Base-by-base conservation (phyloP, 2,113 vertebrate genomes). In the Apteryx mantelli region DNA sequence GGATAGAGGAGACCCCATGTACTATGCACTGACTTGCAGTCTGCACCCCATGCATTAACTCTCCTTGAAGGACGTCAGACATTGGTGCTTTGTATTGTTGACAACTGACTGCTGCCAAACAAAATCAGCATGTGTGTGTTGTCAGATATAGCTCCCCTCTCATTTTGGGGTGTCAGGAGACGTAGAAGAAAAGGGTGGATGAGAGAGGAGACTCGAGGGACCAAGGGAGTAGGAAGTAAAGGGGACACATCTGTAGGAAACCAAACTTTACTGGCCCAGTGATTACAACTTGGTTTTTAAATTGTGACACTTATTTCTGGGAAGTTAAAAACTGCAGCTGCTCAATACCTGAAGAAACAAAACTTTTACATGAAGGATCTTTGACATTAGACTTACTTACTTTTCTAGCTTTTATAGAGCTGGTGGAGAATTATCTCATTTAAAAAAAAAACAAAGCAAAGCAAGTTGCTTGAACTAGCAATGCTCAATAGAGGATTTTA, bases 181-280 rank as follows among this genome's bases (percentile, higher is more conserved):
- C 4, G 5, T 14, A 11, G 80, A 53, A 68, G 17, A 42, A 77
- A 60, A 79, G 22, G 10, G 65, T 10, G 30, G 11, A 32, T 74
- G 50, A 53, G 87, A 87, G 38, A 46, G 32, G 82, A 93, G 36
- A 34, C 40, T 74, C 14, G 20, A 7, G 4, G 66, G 56, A 65
- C 36, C 26, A 61, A 16, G 7, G 1, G 1, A 61, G 42, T 58
- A 40, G 64, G 28, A 68, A 74, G n/a, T 36, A 48, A 69, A 4
- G 34, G 86, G 30, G n/a, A 26, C 1, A 0, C 25, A 19, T 88
- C 8, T 5, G 11, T 69, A 88, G 44, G 46, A 95, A 83, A 13
- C 17, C 66, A 69, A 66, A 18, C 15, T 86, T 70, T 3, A 0
- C n/a, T 91, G 76, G 22, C n/a, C 52, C 0, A 0, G 6, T 70